Evolutionary conservation across 2,888 invertebrate species (phyloP).

Genomic region (Drosophila yooni): DNA sequence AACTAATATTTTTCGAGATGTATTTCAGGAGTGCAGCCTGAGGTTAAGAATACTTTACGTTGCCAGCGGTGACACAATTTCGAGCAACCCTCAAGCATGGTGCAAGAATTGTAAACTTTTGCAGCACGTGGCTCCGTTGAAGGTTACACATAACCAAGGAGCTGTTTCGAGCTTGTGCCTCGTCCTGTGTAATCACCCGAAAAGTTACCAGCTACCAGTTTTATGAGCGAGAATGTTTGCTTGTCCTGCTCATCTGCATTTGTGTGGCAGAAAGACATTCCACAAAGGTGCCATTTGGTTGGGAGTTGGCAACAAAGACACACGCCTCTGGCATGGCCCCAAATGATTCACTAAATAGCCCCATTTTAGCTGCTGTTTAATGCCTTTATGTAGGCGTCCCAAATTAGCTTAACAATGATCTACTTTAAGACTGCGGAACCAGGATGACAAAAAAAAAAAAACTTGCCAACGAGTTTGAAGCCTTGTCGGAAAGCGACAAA

Average conservation of each 20-base stretch:
- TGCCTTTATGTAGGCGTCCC: slow-evolving; percentile 27
- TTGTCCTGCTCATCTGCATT: slow-evolving; percentile 18
- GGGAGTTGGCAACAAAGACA: slow-evolving; percentile 5
- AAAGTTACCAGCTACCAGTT: slow-evolving; percentile 26
- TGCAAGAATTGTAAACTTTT: slow-evolving; percentile 6
- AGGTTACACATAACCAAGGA: slow-evolving; percentile 15
- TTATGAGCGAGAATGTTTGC: slow-evolving; percentile 32
- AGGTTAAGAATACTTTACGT: background rate
- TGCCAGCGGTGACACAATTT: slow-evolving; percentile 1
- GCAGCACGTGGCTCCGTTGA: slow-evolving; percentile 22
- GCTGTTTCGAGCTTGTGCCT: slow-evolving; percentile 15
- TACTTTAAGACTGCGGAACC: slow-evolving; percentile 46
- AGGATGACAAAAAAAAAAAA: slow-evolving; percentile 16
- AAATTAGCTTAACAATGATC: slow-evolving; percentile 60
- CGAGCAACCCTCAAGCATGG: slow-evolving; percentile 5
- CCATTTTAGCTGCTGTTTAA: slow-evolving; percentile 27
- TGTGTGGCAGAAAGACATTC: slow-evolving; percentile 11
- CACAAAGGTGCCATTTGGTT: slow-evolving; percentile 46
- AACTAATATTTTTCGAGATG: background rate
- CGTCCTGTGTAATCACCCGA: slow-evolving; percentile 29
- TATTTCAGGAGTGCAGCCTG: slow-evolving; percentile 3
- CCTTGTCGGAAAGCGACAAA: background rate
- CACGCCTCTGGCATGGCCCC: background rate
- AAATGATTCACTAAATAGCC: slow-evolving; percentile 33
- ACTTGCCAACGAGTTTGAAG: slow-evolving; percentile 1